Conservation (phyloP, 1,140 invertebrate genomes). For the Bombus soroeensis region DNA sequence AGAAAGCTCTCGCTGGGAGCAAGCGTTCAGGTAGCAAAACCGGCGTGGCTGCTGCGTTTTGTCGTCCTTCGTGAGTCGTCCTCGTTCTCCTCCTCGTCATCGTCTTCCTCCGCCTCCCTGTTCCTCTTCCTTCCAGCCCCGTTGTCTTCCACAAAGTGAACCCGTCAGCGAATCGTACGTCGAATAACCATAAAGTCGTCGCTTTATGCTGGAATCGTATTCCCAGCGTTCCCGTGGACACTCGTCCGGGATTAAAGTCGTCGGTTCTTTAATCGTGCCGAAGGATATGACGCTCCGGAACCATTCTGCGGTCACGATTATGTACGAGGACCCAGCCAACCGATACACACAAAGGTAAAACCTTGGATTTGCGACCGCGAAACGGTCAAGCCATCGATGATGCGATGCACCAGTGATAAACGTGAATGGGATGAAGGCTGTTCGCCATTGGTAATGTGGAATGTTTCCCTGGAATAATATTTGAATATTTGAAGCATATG, state of each 20-base stretch:
- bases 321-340: constrained; percentile 28
- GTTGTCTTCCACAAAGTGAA: constrained; percentile 67
- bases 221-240: constrained; percentile 55
- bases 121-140: constrained; percentile 27
- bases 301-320: constrained; percentile 50
- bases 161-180: constrained; percentile 70
- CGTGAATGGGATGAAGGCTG: background rate
- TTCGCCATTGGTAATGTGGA: background rate
- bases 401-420: constrained; percentile 31
- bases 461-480: background rate
- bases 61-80: constrained; percentile 52
- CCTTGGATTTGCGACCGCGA: constrained; percentile 33
- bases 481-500: background rate
- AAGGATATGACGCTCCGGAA: constrained; percentile 62
- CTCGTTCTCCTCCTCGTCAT: constrained; percentile 42
- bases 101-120: constrained; percentile 6
- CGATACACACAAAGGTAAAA: constrained; percentile 25
- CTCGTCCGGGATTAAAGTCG: constrained; percentile 61
- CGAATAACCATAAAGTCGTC: constrained; percentile 73
- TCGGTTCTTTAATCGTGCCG: constrained; percentile 68
- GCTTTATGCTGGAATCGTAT: constrained; percentile 72
- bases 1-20: constrained; percentile 45
- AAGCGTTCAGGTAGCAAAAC: constrained; percentile 67
- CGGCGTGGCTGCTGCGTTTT: constrained; percentile 62
- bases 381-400: background rate